phyloP scores from a whole-genome alignment of 2,888 invertebrate genomes.

The Imbricaverruca yamaguchii region DNA sequence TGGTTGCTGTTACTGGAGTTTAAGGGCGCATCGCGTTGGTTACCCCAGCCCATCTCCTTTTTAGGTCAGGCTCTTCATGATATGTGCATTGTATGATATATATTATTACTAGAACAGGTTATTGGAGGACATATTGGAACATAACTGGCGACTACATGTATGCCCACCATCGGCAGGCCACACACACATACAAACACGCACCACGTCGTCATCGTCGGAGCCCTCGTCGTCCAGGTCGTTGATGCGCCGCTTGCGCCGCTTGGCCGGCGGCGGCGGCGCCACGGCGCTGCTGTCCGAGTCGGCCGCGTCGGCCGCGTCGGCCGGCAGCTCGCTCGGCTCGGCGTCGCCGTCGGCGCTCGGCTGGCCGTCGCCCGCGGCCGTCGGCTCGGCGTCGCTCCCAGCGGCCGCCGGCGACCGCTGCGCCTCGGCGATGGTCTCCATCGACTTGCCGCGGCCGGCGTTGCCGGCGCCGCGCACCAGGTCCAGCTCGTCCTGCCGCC shows the following conservation, averaged over 20 bases:
- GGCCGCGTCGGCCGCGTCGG: not conserved
- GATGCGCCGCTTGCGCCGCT: not conserved
- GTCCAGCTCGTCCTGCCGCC: conserved; percentile 58
- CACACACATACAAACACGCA: no score
- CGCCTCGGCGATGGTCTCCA: conserved; percentile 73
- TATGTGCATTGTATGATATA: no score
- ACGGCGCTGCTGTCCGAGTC: not conserved
- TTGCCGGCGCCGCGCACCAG: conserved; percentile 45
- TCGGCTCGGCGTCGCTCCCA: conserved; percentile 25
- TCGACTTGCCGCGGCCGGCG: conserved; percentile 82
- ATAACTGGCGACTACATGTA: no score
- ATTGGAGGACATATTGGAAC: no score
- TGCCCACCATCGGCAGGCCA: no score
- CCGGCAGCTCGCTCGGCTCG: not conserved
- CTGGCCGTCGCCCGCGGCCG: not conserved
- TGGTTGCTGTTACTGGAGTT: no score
- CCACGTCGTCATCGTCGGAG: not conserved
- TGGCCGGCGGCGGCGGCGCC: not conserved
- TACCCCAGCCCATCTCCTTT: no score
- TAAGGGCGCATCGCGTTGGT: no score
- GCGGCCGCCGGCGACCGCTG: conserved; percentile 55
- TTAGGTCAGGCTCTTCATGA: no score
- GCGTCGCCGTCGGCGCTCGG: not conserved
- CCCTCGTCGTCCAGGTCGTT: conserved; percentile 17
- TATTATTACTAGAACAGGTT: no score